Conservation (phyloP, 1,140 invertebrate species). For the Nylanderia fulva region DNA sequence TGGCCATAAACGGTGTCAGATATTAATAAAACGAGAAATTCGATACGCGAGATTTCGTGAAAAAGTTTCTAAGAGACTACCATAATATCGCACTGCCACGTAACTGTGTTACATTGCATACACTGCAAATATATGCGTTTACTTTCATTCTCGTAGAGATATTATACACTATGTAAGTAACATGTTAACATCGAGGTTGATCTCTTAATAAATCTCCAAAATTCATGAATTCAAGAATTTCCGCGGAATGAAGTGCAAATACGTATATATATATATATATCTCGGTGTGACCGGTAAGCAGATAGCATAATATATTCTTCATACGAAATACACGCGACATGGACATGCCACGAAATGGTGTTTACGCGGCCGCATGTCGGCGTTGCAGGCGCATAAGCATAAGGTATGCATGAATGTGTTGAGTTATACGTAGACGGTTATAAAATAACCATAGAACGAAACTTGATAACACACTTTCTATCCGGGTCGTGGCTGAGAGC, state of each 20-base stretch:
- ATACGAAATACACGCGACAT: slow-evolving; percentile 38
- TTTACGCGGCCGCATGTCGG: slow-evolving; percentile 60
- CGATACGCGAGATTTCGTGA: slow-evolving; percentile 10
- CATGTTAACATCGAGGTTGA: neutral
- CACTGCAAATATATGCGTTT: slow-evolving; percentile 21
- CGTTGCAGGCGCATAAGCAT: slow-evolving; percentile 39
- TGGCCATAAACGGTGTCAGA: slow-evolving; percentile 21
- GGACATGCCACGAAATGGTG: slow-evolving; percentile 34
- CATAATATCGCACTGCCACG: slow-evolving; percentile 4
- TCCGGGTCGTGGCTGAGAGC: slow-evolving; percentile 20
- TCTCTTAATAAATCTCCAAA: slow-evolving; percentile 33
- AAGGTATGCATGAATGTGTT: slow-evolving; percentile 70
- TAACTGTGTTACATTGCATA: neutral
- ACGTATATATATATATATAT: slow-evolving; percentile 14
- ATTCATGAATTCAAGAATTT: slow-evolving; percentile 24
- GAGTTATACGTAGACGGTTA: slow-evolving; percentile 68
- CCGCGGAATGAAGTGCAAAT: slow-evolving; percentile 8
- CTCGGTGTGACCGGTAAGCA: slow-evolving; percentile 21
- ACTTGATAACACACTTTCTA: slow-evolving; percentile 72
- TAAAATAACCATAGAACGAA: slow-evolving; percentile 74
- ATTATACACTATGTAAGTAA: neutral
- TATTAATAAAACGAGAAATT: slow-evolving; percentile 38
- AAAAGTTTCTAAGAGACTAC: slow-evolving; percentile 21
- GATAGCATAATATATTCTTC: slow-evolving; percentile 64
- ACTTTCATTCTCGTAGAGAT: slow-evolving; percentile 13